Evolutionary conservation across 2,888 invertebrate genomes (phyloP).

Genomic region (Epistrophella euchroma): DNA sequence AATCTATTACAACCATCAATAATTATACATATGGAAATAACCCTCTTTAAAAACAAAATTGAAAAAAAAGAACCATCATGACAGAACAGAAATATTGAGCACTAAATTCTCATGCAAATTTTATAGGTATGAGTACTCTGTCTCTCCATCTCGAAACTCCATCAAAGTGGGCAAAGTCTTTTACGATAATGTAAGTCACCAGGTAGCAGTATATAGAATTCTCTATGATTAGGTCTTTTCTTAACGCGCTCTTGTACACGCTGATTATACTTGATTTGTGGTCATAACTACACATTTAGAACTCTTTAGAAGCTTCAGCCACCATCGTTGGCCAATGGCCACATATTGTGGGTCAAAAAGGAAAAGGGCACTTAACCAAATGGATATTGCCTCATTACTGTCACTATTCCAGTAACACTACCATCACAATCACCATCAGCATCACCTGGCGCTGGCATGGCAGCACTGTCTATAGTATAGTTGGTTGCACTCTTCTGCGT

Average conservation of each 20-base stretch:
- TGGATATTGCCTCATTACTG: constrained; percentile 68
- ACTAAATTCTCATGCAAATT: constrained; percentile 38
- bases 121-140: background rate
- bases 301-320: background rate
- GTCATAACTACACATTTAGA: constrained; percentile 49
- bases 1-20: constrained; percentile 4
- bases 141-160: background rate
- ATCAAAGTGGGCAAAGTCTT: constrained; percentile 12
- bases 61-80: constrained; percentile 1
- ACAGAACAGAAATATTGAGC: constrained; percentile 29
- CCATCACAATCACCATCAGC: constrained; percentile 10
- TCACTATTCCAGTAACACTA: constrained; percentile 23
- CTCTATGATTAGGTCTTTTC: constrained; percentile 12
- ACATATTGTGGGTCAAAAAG: constrained; percentile 64
- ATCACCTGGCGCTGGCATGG: background rate
- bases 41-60: background rate
- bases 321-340: constrained; percentile 1
- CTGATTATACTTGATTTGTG: constrained; percentile 66
- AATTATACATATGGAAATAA: constrained; percentile 34
- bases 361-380: constrained; percentile 72
- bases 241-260: constrained; percentile 25
- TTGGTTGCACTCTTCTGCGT: background rate
- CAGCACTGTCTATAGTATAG: background rate
- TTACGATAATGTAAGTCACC: constrained; percentile 33
- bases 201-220: background rate